A percentile compares a stretch with the other conserved stretches of the same genome.
phyloP scores from a whole-genome alignment of 2,113 vertebrate species.

The Coregonus clupeaformis region DNA sequence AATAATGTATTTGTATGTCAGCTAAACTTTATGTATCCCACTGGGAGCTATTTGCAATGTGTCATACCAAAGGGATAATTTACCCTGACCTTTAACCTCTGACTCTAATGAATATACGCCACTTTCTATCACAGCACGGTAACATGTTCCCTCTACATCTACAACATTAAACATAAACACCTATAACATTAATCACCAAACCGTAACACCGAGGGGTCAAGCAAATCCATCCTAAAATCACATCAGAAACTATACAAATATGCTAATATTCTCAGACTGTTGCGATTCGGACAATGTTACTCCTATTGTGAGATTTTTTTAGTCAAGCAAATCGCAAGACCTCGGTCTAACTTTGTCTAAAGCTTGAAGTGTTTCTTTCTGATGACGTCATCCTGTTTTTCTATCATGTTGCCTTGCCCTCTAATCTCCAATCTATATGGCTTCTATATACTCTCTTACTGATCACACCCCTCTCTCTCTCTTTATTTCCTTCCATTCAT shows the following conservation, averaged over 20 bases:
- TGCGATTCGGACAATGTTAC: too few relatives aligned
- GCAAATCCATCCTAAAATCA: too few relatives aligned
- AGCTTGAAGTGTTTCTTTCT: background rate
- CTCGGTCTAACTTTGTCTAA: background rate
- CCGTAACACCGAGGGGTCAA: too few relatives aligned
- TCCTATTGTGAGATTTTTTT: too few relatives aligned
- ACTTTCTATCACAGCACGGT: background rate
- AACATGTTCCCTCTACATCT: too few relatives aligned
- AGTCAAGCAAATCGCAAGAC: background rate
- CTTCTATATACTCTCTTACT: slow-evolving; percentile 13
- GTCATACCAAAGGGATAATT: slow-evolving; percentile 14
- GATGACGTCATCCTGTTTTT: background rate
- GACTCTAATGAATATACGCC: slow-evolving; percentile 26
- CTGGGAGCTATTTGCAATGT: slow-evolving; percentile 11
- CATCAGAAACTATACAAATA: too few relatives aligned
- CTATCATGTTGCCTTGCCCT: background rate
- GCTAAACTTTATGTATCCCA: too few relatives aligned
- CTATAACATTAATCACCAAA: too few relatives aligned
- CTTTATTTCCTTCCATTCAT: slow-evolving; percentile 53
- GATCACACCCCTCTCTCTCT: slow-evolving; percentile 59
- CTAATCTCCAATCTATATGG: background rate
- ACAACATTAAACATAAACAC: too few relatives aligned
- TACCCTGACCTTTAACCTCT: slow-evolving; percentile 26
- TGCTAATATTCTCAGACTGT: too few relatives aligned
- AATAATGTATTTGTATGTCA: slow-evolving; percentile 2